phyloP scores from a whole-genome alignment of 2,113 vertebrate species.

The Trichechus manatus region DNA sequence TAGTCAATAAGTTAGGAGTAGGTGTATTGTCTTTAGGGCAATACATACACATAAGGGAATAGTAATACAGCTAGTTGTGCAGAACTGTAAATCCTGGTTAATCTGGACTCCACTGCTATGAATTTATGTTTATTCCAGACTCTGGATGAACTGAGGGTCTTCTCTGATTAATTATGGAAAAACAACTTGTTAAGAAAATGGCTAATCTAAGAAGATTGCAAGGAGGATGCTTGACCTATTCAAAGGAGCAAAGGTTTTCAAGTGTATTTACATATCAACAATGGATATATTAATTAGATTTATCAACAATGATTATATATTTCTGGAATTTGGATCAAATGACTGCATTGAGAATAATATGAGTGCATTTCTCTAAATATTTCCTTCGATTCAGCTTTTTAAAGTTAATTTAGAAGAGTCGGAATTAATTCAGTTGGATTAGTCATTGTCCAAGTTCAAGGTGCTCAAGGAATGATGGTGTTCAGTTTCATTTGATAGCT shows the following conservation, averaged over 20 bases:
- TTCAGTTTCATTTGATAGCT: background rate
- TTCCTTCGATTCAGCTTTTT: conserved; percentile 48
- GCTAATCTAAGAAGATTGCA: conserved; percentile 4
- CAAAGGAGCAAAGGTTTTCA: conserved; percentile 9
- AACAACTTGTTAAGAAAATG: conserved; percentile 28
- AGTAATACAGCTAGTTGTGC: background rate
- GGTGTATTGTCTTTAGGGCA: background rate
- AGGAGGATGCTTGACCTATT: background rate
- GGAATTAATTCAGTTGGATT: background rate
- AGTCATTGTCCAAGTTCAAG: background rate
- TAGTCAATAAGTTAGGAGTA: too few species aligned
- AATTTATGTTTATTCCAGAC: conserved; percentile 42
- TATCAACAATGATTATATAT: background rate
- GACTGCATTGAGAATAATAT: background rate
- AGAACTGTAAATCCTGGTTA: background rate
- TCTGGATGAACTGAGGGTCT: background rate
- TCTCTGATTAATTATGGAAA: conserved; percentile 38
- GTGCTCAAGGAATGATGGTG: background rate
- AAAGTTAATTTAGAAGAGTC: conserved; percentile 12
- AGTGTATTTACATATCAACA: background rate
- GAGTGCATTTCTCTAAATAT: conserved; percentile 13
- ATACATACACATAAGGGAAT: background rate
- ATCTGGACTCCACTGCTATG: background rate
- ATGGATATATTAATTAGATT: conserved; percentile 13
- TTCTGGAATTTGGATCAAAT: conserved; percentile 58